Base-by-base conservation (phyloP, 2,797 vertebrate genomes). In the Sciaenops ocellatus region DNA sequence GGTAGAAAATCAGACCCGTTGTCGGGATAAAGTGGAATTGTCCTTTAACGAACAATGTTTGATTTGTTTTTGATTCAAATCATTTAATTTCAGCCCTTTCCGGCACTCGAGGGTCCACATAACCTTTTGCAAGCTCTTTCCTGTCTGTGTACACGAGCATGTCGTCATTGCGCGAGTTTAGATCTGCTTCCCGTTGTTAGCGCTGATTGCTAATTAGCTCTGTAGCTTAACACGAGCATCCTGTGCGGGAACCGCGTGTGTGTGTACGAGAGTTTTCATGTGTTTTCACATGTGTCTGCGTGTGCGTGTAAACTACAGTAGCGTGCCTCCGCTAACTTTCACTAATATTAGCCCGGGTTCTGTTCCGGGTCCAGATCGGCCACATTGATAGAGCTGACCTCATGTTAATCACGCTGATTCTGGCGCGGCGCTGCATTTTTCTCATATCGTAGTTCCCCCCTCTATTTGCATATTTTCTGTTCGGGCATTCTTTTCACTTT, bases 381-480 rank as follows among this genome's bases (percentile, higher is more conserved):
- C 30, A 71, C 66, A 60, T 74, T 79, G 93, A 93, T 93, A 90
- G 82, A 73, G 66, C 65, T 85, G 69, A 84, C 79, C 85, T 87
- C 78, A 42, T 63, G 80, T 69, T 94, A 90, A 92, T 92, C 85
- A 75, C 47, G 85, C 89, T 90, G 85, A 84, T 88, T 89, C 80
- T 90, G 85, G 83, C 79, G 1, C 62, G 0, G 50, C 7, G 3
- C 26, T 13, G 46, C 74, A 73, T 90, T 83, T 82, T 83, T 78
- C 83, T 86, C 69, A 62, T 73, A 77, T 83, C 51, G 22, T 57
- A 51, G 74, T 69, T 76, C 75, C 77, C 75, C 76, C 70, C 41
- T 65, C 66, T 18, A 46, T 89, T 86, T 85, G 68, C 73, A 78
- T 82, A 72, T 81, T 81, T 84, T 80, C n/a, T 44, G 38, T 17